Evolutionary conservation across 2,113 vertebrate species (phyloP).

Genomic region (Tretioscincus oriximinensis): DNA sequence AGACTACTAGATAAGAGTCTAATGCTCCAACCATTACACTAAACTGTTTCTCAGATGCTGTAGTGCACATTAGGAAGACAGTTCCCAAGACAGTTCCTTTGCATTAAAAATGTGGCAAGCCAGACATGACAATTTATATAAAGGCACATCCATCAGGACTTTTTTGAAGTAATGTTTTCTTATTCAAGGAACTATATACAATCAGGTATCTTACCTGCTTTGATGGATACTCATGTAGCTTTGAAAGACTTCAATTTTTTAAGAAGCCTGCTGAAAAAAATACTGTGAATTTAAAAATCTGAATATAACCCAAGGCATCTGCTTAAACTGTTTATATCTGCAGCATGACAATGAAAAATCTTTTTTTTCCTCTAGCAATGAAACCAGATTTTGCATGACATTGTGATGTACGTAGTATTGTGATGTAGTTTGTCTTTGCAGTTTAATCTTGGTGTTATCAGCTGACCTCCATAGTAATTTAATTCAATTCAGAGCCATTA

Average conservation of each 20-base stretch:
- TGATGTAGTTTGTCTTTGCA: conserved; percentile 15
- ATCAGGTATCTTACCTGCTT: conserved; percentile 14
- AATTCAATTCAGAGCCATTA: too few species aligned
- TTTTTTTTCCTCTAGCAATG: background rate
- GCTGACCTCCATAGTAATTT: background rate
- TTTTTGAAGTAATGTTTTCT: background rate
- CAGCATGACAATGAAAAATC: background rate
- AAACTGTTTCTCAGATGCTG: too few species aligned
- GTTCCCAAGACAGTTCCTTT: background rate
- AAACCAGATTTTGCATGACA: background rate
- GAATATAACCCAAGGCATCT: background rate
- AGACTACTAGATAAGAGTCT: too few species aligned
- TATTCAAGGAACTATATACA: background rate
- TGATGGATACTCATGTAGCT: background rate
- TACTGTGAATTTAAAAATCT: background rate
- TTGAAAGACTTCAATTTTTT: background rate
- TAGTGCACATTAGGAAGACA: too few species aligned
- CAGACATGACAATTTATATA: background rate
- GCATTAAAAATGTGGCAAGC: background rate
- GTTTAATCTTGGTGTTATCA: background rate
- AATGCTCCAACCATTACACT: too few species aligned
- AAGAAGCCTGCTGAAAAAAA: background rate
- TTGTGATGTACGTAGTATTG: conserved; percentile 19
- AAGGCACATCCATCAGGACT: background rate
- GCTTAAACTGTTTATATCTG: background rate